Base-by-base conservation (phyloP, 2,888 invertebrate species). In the Epirrhoe tristata region DNA sequence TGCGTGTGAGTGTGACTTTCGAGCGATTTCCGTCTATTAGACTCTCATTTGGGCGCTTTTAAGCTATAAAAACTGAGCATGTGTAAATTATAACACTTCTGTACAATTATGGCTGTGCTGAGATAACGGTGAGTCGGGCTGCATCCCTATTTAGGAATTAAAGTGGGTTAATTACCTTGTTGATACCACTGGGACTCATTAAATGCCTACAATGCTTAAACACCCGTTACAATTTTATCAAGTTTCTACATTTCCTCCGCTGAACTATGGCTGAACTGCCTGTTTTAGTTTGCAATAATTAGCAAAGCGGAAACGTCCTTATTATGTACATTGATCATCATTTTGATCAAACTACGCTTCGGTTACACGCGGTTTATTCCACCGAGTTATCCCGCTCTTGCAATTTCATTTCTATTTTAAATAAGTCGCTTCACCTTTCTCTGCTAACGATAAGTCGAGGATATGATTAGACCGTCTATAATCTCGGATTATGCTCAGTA, bases 1-100 rank as follows among this genome's bases (percentile, higher is more conserved):
- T 84, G 84, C 81, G 84, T 81, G 83, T 81, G 77, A 78, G 83
- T 79, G 81, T 80, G 79, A 79, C 82, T 83, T 81, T 83, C 75
- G 75, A 82, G 78, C 82, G 79, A 85, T 85, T 84, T 84, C 70
- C 74, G 77, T 77, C 80, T 77, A 82, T 82, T 84, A 82, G 79
- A 80, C 61, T 17, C 61, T 69, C 62, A 73, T 70, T 74, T 73
- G 61, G 57, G 58, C 62, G 67, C 53, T 60, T 24, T 68, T 58
- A 66, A 46, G 58, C 46, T 53, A 46, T 60, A 71, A 70, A 69
- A 72, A 67, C 58, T 61, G 48, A 65, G 58, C 58, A 68, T 60
- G 72, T 69, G 72, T 69, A 66, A 67, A 70, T 73, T 71, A 55
- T 56, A 66, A 67, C 64, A 64, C 66, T 71, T 68, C 60, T 68